These are phyloP conservation scores for Stercorarius parasiticus DNA, from an alignment of 2,113 vertebrate species.

Conservation along the genomic window DNA sequence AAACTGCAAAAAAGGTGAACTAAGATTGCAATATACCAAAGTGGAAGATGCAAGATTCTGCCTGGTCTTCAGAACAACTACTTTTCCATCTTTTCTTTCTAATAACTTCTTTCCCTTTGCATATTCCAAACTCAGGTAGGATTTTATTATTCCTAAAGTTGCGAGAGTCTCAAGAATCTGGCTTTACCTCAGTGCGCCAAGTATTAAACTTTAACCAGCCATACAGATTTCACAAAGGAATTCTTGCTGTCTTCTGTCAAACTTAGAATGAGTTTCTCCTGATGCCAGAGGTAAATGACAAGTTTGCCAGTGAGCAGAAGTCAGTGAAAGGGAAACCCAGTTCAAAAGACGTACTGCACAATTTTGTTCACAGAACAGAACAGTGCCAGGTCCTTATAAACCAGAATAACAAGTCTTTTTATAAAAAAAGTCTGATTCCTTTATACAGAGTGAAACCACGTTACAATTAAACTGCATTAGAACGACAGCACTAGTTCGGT, in stretches of 20 bases:
- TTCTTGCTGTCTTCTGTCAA: background rate
- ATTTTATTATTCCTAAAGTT: background rate
- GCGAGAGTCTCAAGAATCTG: background rate
- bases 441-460: background rate
- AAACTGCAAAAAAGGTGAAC: background rate
- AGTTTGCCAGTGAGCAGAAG: background rate
- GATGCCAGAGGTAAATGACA: background rate
- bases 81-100: background rate
- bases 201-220: background rate
- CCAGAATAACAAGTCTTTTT: background rate
- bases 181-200: background rate
- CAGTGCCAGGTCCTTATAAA: background rate
- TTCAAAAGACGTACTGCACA: background rate
- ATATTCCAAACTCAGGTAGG: background rate
- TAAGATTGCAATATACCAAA: background rate
- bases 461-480: background rate
- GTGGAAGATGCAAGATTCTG: background rate
- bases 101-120: background rate
- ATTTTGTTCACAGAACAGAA: background rate
- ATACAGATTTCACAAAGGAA: background rate
- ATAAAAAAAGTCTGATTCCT: background rate
- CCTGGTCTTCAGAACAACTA: background rate
- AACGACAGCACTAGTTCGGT: background rate
- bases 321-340: background rate
- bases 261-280: background rate